A percentile compares a stretch with the other conserved stretches of the same genome.
Evolutionary conservation across 2,888 invertebrate genomes (phyloP).

Genomic region (Galerucella calmariensis): DNA sequence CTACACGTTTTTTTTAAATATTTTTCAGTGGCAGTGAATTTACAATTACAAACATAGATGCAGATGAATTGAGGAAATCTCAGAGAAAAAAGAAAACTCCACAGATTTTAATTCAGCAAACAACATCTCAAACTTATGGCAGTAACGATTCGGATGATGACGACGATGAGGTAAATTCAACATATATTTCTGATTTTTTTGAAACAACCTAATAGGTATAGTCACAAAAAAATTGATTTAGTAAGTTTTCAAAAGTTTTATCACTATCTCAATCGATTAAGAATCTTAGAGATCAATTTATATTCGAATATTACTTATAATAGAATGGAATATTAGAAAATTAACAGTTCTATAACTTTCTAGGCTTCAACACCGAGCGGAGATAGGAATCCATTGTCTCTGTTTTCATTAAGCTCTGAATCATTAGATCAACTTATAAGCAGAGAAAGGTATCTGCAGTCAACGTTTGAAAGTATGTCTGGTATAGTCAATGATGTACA

Average conservation of each 20-base stretch:
- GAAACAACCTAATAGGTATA: no score
- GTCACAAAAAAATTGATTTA: no score
- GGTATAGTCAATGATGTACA: slow-evolving; percentile 67
- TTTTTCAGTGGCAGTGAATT: slow-evolving; percentile 73
- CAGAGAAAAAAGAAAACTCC: slow-evolving; percentile 73
- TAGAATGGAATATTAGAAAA: background rate
- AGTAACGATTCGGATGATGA: slow-evolving; percentile 81
- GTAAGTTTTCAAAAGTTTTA: no score
- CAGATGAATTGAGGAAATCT: slow-evolving; percentile 83
- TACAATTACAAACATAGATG: slow-evolving; percentile 89
- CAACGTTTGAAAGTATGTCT: slow-evolving; percentile 78
- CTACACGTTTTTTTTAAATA: background rate
- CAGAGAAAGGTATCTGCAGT: slow-evolving; percentile 73
- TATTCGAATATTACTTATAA: no score
- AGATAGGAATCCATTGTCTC: slow-evolving; percentile 77
- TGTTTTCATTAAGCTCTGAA: slow-evolving; percentile 81
- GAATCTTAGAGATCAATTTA: no score
- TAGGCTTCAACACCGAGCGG: slow-evolving; percentile 84
- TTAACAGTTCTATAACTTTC: background rate
- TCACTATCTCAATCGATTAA: no score
- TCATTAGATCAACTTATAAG: slow-evolving; percentile 70
- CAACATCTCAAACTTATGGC: slow-evolving; percentile 64
- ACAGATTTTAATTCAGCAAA: slow-evolving; percentile 50
- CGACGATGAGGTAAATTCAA: slow-evolving; percentile 70
- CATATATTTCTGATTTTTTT: background rate